Percentiles rank a stretch among this genome's conserved stretches.
These are phyloP conservation scores for Rhincodon typus DNA, from an alignment of 2,797 vertebrate species.

Conservation along the genomic window DNA sequence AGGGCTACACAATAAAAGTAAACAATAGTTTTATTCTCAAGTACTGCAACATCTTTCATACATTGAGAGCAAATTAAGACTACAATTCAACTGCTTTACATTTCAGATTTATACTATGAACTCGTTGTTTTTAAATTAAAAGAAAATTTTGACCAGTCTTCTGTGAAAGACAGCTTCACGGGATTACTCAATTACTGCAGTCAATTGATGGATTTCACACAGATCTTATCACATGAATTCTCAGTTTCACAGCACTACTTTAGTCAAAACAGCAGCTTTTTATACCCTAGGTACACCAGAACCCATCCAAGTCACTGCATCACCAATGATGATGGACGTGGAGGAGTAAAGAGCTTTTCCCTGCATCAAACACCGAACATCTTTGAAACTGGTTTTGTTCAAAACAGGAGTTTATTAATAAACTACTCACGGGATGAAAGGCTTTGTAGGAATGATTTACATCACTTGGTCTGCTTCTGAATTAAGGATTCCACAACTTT, in stretches of 20 bases:
- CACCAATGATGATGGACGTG: neutral
- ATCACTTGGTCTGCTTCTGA: neutral
- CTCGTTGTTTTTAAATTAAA: neutral
- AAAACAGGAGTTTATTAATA: neutral
- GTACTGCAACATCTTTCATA: neutral
- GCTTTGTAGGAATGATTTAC: neutral
- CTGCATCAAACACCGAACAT: neutral
- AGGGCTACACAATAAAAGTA: too few relatives aligned
- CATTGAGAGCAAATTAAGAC: neutral
- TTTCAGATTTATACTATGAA: neutral
- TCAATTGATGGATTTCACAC: neutral
- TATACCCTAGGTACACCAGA: neutral
- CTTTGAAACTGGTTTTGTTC: neutral
- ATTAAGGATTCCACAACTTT: neutral
- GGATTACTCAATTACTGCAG: neutral
- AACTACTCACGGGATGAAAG: neutral
- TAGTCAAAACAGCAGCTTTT: neutral
- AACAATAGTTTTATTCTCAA: too few relatives aligned
- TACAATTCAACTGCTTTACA: neutral
- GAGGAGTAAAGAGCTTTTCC: neutral
- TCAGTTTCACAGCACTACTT: neutral
- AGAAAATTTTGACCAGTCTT: neutral
- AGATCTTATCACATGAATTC: neutral
- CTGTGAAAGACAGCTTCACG: neutral
- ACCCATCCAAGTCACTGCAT: neutral